Evolutionary conservation across 2,113 vertebrate species (phyloP), one percentile per base, ranked within the genome.

Genomic region (Manacus vitellinus): DNA sequence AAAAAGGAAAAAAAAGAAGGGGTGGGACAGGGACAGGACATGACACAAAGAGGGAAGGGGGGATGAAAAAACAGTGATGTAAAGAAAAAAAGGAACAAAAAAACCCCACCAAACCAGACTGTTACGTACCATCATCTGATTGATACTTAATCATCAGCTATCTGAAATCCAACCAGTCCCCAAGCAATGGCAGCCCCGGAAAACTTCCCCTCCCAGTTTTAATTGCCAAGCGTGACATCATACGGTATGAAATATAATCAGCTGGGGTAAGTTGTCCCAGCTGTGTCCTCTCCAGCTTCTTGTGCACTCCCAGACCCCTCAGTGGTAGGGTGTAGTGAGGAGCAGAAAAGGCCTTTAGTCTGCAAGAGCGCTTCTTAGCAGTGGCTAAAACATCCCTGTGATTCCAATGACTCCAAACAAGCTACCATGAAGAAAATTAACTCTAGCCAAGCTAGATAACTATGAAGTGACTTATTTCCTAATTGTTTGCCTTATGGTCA

Each of bases 251-350:
- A 61, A 75, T 27, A 35, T 7, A 19, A 19, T 51, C 17, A 14
- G 5, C 3, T 43, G 16, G 14, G 20, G 6, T 18, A 25, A 81
- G 24, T 14, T 85, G 41, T 65, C 24, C 25, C 12, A 8, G 14
- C 2, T 24, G 5, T 65, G 58, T 18, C 23, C n/a, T 8, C 11
- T 88, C 19, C 21, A 46, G 0, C 10, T 49, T 33, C 47, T 49
- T 44, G 18, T 54, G 30, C 21, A 27, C 2, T 7, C 6, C 12
- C n/a, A 72, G 12, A 43, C 4, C 18, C 8, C 17, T 55, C 1
- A 0, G 0, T 39, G 9, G 23, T 2, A 0, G 44, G 44, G 1
- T 27, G 5, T 2, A 2, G 1, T 25, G 22, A 39, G 35, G 6
- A 86, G 10, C 31, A 70, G 55, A 51, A 83, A 59, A 74, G 8